Evolutionary conservation across 1,140 invertebrate genomes (phyloP), one percentile per base, ranked within the genome.

Genomic region (Calephelis nemesis): DNA sequence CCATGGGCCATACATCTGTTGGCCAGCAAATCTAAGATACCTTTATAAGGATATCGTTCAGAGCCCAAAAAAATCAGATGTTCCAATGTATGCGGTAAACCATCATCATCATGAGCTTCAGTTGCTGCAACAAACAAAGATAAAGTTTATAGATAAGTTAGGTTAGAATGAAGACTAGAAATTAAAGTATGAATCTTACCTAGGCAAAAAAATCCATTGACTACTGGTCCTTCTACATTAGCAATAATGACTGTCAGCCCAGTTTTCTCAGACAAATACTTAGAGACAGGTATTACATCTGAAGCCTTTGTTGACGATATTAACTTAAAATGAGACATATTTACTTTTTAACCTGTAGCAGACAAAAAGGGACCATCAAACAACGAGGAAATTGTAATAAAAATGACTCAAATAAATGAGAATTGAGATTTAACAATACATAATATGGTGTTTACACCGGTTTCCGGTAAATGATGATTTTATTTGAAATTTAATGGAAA

Each of bases 21-120:
- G 7, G 97, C 97, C 54, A 98, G 85, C 39, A 98, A 91, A 89
- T 98, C 97, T 52, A 98, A 90, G 62, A 98, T 94, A 11, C 97
- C 97, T 92, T 97, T 97, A 77, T 96, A 98, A 0, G 97, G 98
- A 91, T 97, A 98, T 0, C 96, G 93, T 86, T 98, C 95, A 82
- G 97, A 98, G 1, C 98, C 98, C 80, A 98, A 92, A 89, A 98
- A 98, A 15, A 98, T 94, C 7, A 98, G 93, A 92, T 99, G 98
- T 82, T 98, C 97, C 84, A 98, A 91, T 11, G 97, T 98, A 82
- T 98, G 97, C 0, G 97, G 97, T 49, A 98, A 84, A 5, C 98
- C 98, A 93, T 98, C 97, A 92, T 98, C 96, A 91, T 97, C 96
- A 82, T 95, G 93, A 0, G 97, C 96, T 93, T 98, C 97, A 11